These are phyloP conservation scores for Synanthedon andrenaeformis DNA, from an alignment of 2,888 invertebrate species.

Conservation along the genomic window DNA sequence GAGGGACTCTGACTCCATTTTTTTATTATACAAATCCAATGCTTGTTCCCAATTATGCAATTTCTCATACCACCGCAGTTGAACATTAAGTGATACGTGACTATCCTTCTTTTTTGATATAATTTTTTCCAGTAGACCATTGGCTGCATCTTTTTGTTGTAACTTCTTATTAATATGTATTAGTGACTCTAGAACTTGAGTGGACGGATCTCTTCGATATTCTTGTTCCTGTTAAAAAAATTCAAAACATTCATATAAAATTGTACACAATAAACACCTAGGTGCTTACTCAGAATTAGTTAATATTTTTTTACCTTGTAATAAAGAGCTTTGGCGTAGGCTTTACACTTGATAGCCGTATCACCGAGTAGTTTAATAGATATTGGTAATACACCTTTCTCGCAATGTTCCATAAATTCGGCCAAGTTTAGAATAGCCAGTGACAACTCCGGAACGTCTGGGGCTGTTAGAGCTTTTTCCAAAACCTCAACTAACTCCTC, in stretches of 20 bases:
- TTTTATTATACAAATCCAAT: slow-evolving; percentile 84
- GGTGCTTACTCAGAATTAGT: background rate
- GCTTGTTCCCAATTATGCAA: slow-evolving; percentile 99
- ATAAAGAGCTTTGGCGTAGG: slow-evolving; percentile 75
- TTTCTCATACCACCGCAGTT: slow-evolving; percentile 97
- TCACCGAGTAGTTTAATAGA: slow-evolving; percentile 89
- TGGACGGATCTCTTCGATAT: slow-evolving; percentile 76
- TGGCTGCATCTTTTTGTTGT: slow-evolving; percentile 97
- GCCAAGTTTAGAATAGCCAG: slow-evolving; percentile 96
- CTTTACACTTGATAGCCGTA: slow-evolving; percentile 92
- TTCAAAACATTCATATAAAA: background rate
- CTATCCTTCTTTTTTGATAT: slow-evolving; percentile 80
- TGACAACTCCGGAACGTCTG: slow-evolving; percentile 94
- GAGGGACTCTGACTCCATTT: slow-evolving; percentile 74
- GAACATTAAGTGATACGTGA: slow-evolving; percentile 61
- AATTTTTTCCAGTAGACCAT: slow-evolving; percentile 90
- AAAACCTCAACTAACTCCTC: slow-evolving; percentile 87
- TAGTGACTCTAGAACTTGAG: slow-evolving; percentile 89
- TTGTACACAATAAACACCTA: background rate
- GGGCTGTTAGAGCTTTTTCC: slow-evolving; percentile 88
- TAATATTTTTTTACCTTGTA: slow-evolving; percentile 53
- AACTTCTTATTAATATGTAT: slow-evolving; percentile 98
- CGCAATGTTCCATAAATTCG: slow-evolving; percentile 99
- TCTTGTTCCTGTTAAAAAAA: slow-evolving; percentile 80
- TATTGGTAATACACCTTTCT: slow-evolving; percentile 93